Percentiles rank a stretch among this genome's conserved stretches.
These are phyloP conservation scores for Pteromalus puparum DNA, from an alignment of 1,140 invertebrate genomes.

Conservation along the genomic window DNA sequence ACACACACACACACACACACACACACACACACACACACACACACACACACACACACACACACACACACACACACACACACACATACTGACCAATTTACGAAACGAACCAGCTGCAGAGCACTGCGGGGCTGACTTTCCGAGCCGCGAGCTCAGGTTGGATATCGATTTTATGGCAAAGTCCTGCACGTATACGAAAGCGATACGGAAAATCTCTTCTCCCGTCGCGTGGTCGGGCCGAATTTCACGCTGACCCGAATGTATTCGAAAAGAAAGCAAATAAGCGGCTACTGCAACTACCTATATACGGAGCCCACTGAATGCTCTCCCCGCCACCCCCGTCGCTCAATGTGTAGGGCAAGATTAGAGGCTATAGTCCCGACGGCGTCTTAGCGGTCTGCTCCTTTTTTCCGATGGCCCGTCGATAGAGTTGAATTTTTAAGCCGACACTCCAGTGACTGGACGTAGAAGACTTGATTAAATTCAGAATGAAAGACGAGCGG, in stretches of 20 bases:
- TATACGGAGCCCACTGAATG: neutral
- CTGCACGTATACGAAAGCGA: neutral
- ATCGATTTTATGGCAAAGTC: slow-evolving; percentile 30
- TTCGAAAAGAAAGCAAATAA: slow-evolving; percentile 27
- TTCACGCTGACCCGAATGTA: slow-evolving; percentile 29
- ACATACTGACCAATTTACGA: slow-evolving; percentile 45
- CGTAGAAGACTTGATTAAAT: no score
- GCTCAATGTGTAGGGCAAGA: neutral
- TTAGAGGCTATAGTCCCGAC: slow-evolving; percentile 2
- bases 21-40: slow-evolving; percentile 3
- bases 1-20: no score
- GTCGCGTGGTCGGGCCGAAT: slow-evolving; percentile 2
- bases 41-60: slow-evolving; percentile 9
- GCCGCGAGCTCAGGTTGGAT: slow-evolving; percentile 27
- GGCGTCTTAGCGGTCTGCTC: neutral
- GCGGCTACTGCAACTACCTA: neutral
- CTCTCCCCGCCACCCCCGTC: neutral
- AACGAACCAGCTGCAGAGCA: neutral
- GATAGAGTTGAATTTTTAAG: neutral
- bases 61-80: neutral
- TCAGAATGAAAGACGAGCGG: no score
- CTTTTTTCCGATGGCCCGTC: neutral
- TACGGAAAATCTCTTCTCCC: slow-evolving; percentile 6
- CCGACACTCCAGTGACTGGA: neutral
- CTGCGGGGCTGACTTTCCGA: slow-evolving; percentile 6